A percentile compares a stretch with the other conserved stretches of the same genome.
Conservation (phyloP, 2,113 vertebrate species). For the Cavia porcellus region DNA sequence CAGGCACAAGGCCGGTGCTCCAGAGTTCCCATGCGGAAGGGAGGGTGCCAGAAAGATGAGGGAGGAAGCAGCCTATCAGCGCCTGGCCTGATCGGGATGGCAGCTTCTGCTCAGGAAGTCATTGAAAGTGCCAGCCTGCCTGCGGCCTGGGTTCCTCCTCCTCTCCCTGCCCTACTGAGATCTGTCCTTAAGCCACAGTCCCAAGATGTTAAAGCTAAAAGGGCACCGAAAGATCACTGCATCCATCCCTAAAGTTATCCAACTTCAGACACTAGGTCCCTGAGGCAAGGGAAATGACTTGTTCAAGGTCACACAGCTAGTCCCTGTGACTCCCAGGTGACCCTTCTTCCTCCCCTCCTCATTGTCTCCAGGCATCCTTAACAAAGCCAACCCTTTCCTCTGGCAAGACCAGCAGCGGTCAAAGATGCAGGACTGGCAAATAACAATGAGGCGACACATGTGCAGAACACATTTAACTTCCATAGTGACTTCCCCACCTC, state of each 20-base stretch:
- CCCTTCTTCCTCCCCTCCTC: slow-evolving; percentile 44
- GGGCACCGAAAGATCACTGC: background rate
- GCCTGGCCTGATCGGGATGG: background rate
- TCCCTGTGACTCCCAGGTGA: background rate
- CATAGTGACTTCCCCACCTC: background rate
- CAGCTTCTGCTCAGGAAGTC: background rate
- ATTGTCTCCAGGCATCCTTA: slow-evolving; percentile 54
- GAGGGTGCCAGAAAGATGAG: background rate
- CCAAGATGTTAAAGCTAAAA: slow-evolving; percentile 40
- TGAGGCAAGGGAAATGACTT: background rate
- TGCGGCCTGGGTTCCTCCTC: background rate
- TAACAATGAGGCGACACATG: slow-evolving; percentile 49
- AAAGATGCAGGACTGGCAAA: slow-evolving; percentile 43
- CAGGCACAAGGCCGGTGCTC: background rate
- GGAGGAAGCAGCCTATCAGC: background rate
- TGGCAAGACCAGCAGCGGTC: background rate
- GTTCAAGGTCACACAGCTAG: slow-evolving; percentile 57
- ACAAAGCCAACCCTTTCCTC: slow-evolving; percentile 54
- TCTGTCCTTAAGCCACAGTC: background rate
- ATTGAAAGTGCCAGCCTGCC: background rate
- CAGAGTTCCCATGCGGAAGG: background rate
- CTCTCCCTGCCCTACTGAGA: background rate
- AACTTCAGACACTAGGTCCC: background rate
- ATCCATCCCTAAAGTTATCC: background rate
- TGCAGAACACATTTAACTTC: slow-evolving; percentile 17